Evolutionary conservation across 1,140 invertebrate species (phyloP).

Genomic region (Anoplolepis gracilipes): DNA sequence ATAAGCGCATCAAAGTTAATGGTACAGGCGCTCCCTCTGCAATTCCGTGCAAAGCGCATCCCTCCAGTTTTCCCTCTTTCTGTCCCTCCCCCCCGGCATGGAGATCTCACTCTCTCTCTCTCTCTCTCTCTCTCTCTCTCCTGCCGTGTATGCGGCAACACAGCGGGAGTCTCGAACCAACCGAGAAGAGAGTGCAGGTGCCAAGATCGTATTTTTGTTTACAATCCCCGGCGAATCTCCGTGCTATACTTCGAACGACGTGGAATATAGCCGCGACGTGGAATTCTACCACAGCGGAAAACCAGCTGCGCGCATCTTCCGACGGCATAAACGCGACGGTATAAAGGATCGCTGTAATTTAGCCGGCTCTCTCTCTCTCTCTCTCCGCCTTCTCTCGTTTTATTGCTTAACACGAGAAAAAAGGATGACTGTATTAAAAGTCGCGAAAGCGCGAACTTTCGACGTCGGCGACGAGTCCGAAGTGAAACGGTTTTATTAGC

Average conservation of each 20-base stretch:
- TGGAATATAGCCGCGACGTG: constrained; percentile 45
- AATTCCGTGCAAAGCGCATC: constrained; percentile 73
- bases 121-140: too few relatives aligned
- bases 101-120: not conserved
- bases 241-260: constrained; percentile 59
- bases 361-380: constrained; percentile 5
- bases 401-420: constrained; percentile 39
- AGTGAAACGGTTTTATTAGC: not conserved
- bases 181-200: constrained; percentile 43
- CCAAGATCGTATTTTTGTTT: constrained; percentile 74
- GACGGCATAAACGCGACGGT: constrained; percentile 57
- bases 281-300: constrained; percentile 14
- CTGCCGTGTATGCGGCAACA: not conserved
- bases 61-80: not conserved
- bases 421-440: constrained; percentile 56
- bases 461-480: not conserved
- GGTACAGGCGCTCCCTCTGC: constrained; percentile 70
- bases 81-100: not conserved
- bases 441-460: not conserved
- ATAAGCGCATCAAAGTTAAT: constrained; percentile 83
- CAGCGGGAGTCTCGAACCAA: too few relatives aligned
- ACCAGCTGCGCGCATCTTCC: constrained; percentile 5
- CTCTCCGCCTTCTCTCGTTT: constrained; percentile 9
- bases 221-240: constrained; percentile 66
- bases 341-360: constrained; percentile 73